Evolutionary conservation across 2,797 vertebrate species (phyloP).

Genomic region (Anabacerthia variegaticeps): DNA sequence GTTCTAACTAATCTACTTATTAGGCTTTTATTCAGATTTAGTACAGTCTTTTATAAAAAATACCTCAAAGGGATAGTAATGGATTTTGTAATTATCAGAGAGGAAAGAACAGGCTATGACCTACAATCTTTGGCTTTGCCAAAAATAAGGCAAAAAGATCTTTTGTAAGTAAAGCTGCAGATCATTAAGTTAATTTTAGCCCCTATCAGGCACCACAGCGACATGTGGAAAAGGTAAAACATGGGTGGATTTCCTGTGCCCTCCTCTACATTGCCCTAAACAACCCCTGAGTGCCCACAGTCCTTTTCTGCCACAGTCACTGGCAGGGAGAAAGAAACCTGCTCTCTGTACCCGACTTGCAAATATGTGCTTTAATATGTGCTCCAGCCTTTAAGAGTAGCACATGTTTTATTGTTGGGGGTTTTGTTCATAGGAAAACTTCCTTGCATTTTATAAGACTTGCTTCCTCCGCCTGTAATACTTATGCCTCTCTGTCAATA

Average conservation of each 20-base stretch:
- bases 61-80: slow-evolving; percentile 65
- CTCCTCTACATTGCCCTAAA: neutral
- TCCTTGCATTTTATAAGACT: neutral
- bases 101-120: slow-evolving; percentile 55
- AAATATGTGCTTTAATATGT: accelerated
- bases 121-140: slow-evolving; percentile 49
- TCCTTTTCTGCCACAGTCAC: neutral
- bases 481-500: neutral
- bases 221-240: neutral
- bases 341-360: no score
- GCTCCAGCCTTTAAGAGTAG: neutral
- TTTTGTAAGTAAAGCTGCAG: slow-evolving; percentile 33
- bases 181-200: slow-evolving; percentile 43
- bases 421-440: neutral
- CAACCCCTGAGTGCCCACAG: neutral
- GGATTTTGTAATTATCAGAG: slow-evolving; percentile 72
- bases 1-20: slow-evolving; percentile 81
- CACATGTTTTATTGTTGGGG: neutral
- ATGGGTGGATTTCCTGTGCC: neutral
- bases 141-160: neutral
- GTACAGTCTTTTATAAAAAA: slow-evolving; percentile 67
- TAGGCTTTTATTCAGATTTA: slow-evolving; percentile 79
- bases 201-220: neutral
- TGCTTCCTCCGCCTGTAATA: neutral
- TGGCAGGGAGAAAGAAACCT: neutral